Conservation (phyloP, 2,113 vertebrate species). For the Odontophorus gujanensis region DNA sequence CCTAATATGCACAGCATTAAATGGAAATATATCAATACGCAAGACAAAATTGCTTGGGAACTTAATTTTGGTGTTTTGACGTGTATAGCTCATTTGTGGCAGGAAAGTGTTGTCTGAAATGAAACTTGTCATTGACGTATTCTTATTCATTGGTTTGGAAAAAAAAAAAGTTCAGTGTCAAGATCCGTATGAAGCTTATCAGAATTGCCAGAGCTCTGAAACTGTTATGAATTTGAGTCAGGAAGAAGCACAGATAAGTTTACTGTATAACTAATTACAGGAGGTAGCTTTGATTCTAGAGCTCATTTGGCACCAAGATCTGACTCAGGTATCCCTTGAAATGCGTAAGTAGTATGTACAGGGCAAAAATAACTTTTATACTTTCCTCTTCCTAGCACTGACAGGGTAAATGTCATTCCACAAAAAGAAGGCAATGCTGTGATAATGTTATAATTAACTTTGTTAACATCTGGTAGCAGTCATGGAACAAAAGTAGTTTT, state of each 20-base stretch:
- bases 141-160: not conserved
- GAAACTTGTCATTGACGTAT: not conserved
- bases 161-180: not conserved
- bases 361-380: not conserved
- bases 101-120: not conserved
- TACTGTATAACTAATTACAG: not conserved
- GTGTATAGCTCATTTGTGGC: not conserved
- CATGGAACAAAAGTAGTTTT: not conserved
- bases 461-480: not conserved
- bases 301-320: not conserved
- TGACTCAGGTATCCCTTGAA: not conserved
- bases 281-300: not conserved
- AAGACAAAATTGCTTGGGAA: not conserved
- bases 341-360: accelerated
- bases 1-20: not conserved
- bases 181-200: not conserved
- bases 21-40: not conserved
- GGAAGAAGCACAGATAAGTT: not conserved
- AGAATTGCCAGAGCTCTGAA: not conserved
- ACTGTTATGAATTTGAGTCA: not conserved
- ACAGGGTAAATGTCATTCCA: not conserved
- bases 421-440: not conserved
- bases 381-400: not conserved
- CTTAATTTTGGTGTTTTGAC: not conserved
- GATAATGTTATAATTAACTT: not conserved